These are phyloP conservation scores for Ferrisia virgata DNA, from an alignment of 2,888 invertebrate species.

Conservation along the genomic window DNA sequence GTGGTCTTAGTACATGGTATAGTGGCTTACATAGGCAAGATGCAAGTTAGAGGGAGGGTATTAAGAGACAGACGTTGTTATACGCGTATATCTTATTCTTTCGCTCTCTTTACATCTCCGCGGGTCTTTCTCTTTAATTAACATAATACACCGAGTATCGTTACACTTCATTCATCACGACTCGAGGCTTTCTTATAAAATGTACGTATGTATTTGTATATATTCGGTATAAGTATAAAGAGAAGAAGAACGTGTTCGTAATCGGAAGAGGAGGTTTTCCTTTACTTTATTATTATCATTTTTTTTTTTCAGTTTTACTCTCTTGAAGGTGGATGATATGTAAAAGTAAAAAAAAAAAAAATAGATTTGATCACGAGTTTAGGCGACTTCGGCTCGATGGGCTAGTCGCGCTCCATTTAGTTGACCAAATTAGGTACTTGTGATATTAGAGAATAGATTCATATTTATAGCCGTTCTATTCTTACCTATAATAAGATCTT, in stretches of 20 bases:
- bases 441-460: not conserved
- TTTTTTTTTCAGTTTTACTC: not conserved
- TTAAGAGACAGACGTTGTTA: not conserved
- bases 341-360: not conserved
- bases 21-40: not conserved
- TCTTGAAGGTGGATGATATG: no score
- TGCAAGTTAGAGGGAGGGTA: not conserved
- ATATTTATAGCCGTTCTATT: not conserved
- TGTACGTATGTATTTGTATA: not conserved
- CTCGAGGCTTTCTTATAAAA: not conserved
- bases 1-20: not conserved
- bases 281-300: not conserved
- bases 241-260: not conserved
- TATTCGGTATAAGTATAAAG: no score
- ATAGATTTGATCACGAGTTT: not conserved
- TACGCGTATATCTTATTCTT: not conserved
- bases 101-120: not conserved
- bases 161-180: constrained; percentile 14
- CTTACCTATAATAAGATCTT: no score
- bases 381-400: not conserved
- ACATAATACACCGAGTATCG: not conserved
- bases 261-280: not conserved
- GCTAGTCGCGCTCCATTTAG: not conserved
- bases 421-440: not conserved
- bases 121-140: not conserved